Conservation (phyloP, 1,140 invertebrate species). For the Theocolax elegans region DNA sequence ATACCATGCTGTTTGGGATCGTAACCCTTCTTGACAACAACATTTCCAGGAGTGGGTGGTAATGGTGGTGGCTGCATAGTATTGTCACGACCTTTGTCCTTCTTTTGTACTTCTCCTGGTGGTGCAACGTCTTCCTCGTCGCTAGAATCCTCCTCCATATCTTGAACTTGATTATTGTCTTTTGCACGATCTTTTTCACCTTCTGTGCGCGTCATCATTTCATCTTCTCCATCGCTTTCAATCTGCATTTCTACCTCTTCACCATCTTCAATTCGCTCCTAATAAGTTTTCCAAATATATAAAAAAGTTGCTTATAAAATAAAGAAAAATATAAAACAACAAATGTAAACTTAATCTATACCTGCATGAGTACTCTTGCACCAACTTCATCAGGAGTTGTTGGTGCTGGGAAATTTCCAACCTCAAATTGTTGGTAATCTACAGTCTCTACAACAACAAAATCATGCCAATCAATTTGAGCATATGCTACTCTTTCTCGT, state of each 20-base stretch:
- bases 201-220: conserved; percentile 76
- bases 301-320: not conserved
- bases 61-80: conserved; percentile 76
- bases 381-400: conserved; percentile 98
- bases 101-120: conserved; percentile 63
- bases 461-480: conserved; percentile 99
- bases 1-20: conserved; percentile 86
- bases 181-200: conserved; percentile 71
- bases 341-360: conserved; percentile 58
- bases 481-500: conserved; percentile 94
- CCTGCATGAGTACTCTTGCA: conserved; percentile 90
- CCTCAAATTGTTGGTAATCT: conserved; percentile 97
- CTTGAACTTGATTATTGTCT: conserved; percentile 80
- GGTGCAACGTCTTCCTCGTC: conserved; percentile 72
- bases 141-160: conserved; percentile 90
- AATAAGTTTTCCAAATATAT: conserved; percentile 40
- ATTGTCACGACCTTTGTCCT: conserved; percentile 64
- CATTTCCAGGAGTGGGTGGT: conserved; percentile 91
- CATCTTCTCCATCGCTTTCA: conserved; percentile 78
- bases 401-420: conserved; percentile 94
- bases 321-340: conserved; percentile 15
- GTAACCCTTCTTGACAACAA: conserved; percentile 95
- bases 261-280: conserved; percentile 73
- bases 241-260: conserved; percentile 82
- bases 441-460: conserved; percentile 99